A percentile compares a stretch with the other conserved stretches of the same genome.
Conservation (phyloP, 1,140 invertebrate species). For the Phortica variegata region DNA sequence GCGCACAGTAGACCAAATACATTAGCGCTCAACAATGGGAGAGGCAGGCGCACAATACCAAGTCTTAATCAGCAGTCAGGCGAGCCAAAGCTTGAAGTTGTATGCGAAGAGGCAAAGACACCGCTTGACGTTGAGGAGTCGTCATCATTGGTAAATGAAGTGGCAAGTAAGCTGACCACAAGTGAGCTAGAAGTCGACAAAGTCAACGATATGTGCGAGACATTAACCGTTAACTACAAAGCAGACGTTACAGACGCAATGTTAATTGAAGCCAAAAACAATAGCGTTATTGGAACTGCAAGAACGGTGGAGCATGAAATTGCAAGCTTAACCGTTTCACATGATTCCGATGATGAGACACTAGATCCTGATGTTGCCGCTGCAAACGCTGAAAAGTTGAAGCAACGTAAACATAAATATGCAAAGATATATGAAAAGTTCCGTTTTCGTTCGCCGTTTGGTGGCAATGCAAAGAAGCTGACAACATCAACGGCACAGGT, state of each 20-base stretch:
- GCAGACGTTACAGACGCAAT: not conserved
- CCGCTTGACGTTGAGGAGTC: conserved; percentile 18
- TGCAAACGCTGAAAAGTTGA: conserved; percentile 26
- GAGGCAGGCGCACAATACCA: not conserved
- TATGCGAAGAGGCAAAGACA: conserved; percentile 32
- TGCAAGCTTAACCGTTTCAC: not conserved
- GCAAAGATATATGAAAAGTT: conserved; percentile 49
- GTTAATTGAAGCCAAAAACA: not conserved
- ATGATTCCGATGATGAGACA: conserved; percentile 1
- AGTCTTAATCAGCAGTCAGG: not conserved
- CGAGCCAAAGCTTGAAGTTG: conserved; percentile 13
- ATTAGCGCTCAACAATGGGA: not conserved
- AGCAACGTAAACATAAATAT: conserved; percentile 47
- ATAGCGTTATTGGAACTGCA: not conserved
- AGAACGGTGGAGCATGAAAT: too few species aligned
- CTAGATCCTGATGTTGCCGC: conserved; percentile 3
- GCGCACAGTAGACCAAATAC: conserved; percentile 8
- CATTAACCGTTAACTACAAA: not conserved
- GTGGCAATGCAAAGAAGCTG: conserved; percentile 21
- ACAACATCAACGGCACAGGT: conserved; percentile 20
- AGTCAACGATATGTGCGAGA: not conserved
- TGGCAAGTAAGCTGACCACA: conserved; percentile 15
- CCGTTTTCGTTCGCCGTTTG: conserved; percentile 33
- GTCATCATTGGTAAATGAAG: conserved; percentile 11
- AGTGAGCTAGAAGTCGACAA: conserved; percentile 5